These are phyloP conservation scores for Datnioides undecimradiatus DNA, from an alignment of 2,113 vertebrate genomes.

Conservation along the genomic window DNA sequence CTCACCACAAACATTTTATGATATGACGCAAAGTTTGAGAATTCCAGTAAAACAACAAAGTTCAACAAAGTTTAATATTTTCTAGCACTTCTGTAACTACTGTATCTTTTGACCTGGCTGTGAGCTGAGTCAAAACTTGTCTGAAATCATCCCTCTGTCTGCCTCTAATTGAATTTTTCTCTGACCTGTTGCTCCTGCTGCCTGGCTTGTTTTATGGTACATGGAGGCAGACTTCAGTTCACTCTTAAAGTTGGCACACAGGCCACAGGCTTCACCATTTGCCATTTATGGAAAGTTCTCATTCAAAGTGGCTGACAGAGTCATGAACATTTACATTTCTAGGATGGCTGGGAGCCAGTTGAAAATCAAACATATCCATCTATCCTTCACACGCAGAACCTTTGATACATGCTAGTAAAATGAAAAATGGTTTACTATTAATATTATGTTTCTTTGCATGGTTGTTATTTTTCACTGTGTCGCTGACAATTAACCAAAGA, in stretches of 20 bases:
- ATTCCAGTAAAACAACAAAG: conserved; percentile 20
- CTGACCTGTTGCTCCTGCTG: conserved; percentile 29
- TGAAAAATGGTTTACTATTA: neutral
- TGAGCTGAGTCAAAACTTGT: conserved; percentile 28
- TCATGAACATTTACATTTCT: neutral
- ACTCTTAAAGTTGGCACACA: neutral
- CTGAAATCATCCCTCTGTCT: conserved; percentile 4
- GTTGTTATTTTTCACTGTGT: neutral
- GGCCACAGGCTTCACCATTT: neutral
- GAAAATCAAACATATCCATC: conserved; percentile 6
- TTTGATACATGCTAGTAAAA: neutral
- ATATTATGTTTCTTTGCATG: neutral
- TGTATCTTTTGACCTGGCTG: conserved; percentile 7
- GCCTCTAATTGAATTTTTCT: conserved; percentile 5
- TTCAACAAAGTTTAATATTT: neutral
- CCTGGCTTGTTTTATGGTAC: conserved; percentile 7
- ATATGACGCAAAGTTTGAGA: neutral
- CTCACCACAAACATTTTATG: neutral
- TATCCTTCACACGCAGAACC: neutral
- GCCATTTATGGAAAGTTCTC: conserved; percentile 1
- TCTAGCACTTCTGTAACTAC: neutral
- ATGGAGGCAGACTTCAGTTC: conserved; percentile 2
- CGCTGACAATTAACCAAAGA: conserved; percentile 7
- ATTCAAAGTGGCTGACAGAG: neutral
- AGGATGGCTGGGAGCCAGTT: neutral